A percentile compares a stretch with the other conserved stretches of the same genome.
These are phyloP conservation scores for Melangyna quadrimaculata DNA, from an alignment of 2,888 invertebrate species.

Conservation along the genomic window DNA sequence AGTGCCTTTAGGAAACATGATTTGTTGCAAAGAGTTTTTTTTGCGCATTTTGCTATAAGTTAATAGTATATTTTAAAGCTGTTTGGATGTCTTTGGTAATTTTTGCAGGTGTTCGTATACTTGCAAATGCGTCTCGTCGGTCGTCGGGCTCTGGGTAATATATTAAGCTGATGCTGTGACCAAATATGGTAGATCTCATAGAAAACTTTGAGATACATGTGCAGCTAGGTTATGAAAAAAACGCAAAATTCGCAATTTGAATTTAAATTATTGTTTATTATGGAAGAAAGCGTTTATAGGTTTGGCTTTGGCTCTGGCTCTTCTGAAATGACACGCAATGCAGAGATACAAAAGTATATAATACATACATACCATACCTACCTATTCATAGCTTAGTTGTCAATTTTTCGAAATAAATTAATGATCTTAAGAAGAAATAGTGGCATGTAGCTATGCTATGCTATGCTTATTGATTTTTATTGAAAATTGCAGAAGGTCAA, in stretches of 20 bases:
- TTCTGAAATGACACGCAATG: not conserved
- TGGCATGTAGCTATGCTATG: not conserved
- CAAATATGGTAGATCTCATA: conserved; percentile 57
- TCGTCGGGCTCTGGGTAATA: not conserved
- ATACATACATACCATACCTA: too few relatives aligned
- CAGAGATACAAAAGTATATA: not conserved
- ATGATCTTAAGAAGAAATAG: not conserved
- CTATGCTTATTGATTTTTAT: too few relatives aligned
- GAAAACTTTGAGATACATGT: conserved; percentile 17
- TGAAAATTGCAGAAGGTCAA: not conserved
- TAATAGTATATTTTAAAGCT: too few relatives aligned
- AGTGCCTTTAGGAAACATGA: conserved; percentile 48
- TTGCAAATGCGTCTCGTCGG: conserved; percentile 4
- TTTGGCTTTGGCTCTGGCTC: not conserved
- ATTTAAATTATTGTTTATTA: conserved; percentile 10
- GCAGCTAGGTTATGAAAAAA: conserved; percentile 15
- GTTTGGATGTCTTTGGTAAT: conserved; percentile 14
- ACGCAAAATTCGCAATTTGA: conserved; percentile 32
- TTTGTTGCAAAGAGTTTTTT: conserved; percentile 41
- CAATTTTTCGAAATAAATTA: not conserved
- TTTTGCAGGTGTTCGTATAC: conserved; percentile 66
- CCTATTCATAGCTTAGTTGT: not conserved
- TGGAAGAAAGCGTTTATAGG: conserved; percentile 48
- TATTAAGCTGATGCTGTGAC: conserved; percentile 43
- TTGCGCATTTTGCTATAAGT: not conserved